These are phyloP conservation scores for Calameuta idolon DNA, from an alignment of 2,888 invertebrate genomes.

Conservation along the genomic window DNA sequence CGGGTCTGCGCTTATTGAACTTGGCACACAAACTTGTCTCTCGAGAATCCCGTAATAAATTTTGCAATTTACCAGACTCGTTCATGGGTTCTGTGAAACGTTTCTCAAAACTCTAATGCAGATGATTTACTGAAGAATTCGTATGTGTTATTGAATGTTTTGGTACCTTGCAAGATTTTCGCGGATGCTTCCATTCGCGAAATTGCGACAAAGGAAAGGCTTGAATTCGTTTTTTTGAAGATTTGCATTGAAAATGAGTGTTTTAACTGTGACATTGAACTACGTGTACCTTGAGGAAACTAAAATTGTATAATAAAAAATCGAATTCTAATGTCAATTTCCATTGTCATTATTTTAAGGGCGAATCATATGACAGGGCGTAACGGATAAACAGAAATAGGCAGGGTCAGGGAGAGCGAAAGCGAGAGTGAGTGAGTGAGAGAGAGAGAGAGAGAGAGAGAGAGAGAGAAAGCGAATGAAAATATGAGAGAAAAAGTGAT, in stretches of 20 bases:
- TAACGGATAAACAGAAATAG: slow-evolving; percentile 9
- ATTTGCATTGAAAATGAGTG: not conserved
- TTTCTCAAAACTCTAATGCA: not conserved
- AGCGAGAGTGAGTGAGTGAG: not conserved
- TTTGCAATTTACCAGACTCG: not conserved
- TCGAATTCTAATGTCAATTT: slow-evolving; percentile 6
- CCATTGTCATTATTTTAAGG: slow-evolving; percentile 16
- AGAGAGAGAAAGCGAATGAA: slow-evolving; percentile 14
- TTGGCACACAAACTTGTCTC: slow-evolving; percentile 1
- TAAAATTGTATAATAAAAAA: slow-evolving; percentile 18
- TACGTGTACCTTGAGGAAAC: not conserved
- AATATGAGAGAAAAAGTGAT: slow-evolving; percentile 11
- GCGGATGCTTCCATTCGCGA: not conserved
- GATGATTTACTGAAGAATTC: not conserved
- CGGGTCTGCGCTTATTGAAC: not conserved
- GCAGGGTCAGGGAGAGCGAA: slow-evolving; percentile 13
- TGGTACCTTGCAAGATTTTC: slow-evolving; percentile 6
- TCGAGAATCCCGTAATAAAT: not conserved
- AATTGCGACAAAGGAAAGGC: slow-evolving; percentile 3
- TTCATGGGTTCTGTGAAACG: not conserved
- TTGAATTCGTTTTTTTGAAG: not conserved
- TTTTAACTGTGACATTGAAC: not conserved
- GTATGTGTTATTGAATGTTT: not conserved
- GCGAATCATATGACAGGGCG: not conserved
- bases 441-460: slow-evolving; percentile 3